Evolutionary conservation across 2,797 vertebrate genomes (phyloP).

Genomic region (Karalla daura): DNA sequence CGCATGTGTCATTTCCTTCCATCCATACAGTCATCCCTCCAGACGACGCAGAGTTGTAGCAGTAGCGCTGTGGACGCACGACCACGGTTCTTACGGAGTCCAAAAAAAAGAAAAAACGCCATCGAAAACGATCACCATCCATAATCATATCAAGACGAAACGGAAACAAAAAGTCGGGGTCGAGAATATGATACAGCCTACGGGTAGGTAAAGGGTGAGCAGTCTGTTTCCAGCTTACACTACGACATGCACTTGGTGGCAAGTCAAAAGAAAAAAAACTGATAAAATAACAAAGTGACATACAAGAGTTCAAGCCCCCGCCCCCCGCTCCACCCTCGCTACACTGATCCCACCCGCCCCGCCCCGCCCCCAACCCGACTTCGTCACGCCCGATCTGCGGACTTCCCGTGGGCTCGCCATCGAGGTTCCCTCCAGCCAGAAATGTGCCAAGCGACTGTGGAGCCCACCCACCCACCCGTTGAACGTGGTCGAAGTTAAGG

Average conservation of each 20-base stretch:
- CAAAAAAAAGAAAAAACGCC: slow-evolving; percentile 68
- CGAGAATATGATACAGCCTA: slow-evolving; percentile 67
- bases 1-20: slow-evolving; percentile 10
- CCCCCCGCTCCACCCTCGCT: slow-evolving; percentile 9
- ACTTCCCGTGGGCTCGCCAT: neutral
- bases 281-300: slow-evolving; percentile 32
- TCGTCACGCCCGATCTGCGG: neutral
- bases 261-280: slow-evolving; percentile 48
- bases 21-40: slow-evolving; percentile 37
- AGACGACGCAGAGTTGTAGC: slow-evolving; percentile 45
- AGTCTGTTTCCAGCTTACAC: slow-evolving; percentile 52
- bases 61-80: slow-evolving; percentile 46
- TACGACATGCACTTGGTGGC: slow-evolving; percentile 59
- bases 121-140: slow-evolving; percentile 68
- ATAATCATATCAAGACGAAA: slow-evolving; percentile 64
- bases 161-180: slow-evolving; percentile 60
- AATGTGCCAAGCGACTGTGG: slow-evolving; percentile 19
- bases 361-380: no score
- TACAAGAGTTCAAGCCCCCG: slow-evolving; percentile 32
- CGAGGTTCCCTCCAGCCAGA: neutral
- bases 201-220: slow-evolving; percentile 37
- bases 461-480: no score
- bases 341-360: no score
- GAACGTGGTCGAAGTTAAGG: no score
- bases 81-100: slow-evolving; percentile 47